phyloP scores from a whole-genome alignment of 2,113 vertebrate species.

The Falco punctatus region DNA sequence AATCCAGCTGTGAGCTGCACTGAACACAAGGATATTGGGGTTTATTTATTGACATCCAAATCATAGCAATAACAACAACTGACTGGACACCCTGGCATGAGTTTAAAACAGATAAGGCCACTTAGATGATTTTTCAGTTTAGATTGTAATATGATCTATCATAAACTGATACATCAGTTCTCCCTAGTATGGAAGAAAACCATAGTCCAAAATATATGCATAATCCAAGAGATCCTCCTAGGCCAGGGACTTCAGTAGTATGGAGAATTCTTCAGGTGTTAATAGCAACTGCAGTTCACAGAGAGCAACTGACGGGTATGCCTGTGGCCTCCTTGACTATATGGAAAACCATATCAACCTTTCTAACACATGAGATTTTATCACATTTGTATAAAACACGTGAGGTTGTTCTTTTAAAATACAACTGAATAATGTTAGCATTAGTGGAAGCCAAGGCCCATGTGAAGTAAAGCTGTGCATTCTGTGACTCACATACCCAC shows the following conservation, averaged over 20 bases:
- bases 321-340: background rate
- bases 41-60: background rate
- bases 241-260: background rate
- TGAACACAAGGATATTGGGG: background rate
- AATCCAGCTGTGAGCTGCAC: background rate
- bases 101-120: background rate
- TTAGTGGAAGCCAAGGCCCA: too few relatives aligned
- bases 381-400: background rate
- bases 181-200: background rate
- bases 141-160: background rate
- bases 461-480: background rate
- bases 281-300: background rate
- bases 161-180: background rate
- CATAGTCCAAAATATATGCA: background rate
- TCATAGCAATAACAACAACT: background rate
- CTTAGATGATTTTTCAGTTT: background rate
- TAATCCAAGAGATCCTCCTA: background rate
- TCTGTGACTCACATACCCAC: background rate
- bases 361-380: background rate
- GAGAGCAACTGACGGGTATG: background rate
- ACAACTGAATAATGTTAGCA: background rate
- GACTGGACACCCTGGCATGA: background rate
- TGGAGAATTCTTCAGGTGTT: background rate
- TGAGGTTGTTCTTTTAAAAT: background rate
- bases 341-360: background rate